phyloP scores from a whole-genome alignment of 1,140 invertebrate genomes.

The Ladona fulva region DNA sequence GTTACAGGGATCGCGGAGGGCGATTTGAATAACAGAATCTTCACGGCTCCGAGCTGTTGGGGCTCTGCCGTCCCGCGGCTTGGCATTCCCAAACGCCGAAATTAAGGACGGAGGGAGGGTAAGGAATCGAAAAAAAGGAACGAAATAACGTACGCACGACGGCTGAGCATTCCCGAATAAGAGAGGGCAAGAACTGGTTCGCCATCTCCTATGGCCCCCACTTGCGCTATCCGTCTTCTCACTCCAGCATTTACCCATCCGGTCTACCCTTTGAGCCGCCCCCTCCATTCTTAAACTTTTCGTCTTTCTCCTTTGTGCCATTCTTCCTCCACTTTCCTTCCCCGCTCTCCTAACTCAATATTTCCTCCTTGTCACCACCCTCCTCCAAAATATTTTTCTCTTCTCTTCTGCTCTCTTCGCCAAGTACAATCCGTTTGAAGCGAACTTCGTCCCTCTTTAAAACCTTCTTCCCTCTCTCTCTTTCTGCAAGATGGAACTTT shows the following conservation, averaged over 20 bases:
- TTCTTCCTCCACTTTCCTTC: not conserved
- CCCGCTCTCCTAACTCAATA: not conserved
- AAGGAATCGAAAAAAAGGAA: not conserved
- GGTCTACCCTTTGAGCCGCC: not conserved
- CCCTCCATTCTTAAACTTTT: not conserved
- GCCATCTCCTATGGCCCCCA: not conserved
- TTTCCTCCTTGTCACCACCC: not conserved
- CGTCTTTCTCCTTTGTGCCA: not conserved
- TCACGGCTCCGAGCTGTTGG: not conserved
- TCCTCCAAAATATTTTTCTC: not conserved
- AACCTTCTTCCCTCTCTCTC: too few species aligned
- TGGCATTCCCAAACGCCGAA: not conserved
- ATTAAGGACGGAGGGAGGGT: not conserved
- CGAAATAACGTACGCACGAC: not conserved
- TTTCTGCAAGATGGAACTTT: too few species aligned
- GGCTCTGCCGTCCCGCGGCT: not conserved
- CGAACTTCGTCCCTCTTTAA: too few species aligned
- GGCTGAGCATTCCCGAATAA: not conserved
- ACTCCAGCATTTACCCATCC: not conserved
- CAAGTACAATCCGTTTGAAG: too few species aligned
- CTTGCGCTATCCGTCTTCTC: not conserved
- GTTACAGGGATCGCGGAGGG: not conserved
- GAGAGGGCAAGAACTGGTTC: conserved; percentile 1
- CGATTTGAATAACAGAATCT: conserved; percentile 10
- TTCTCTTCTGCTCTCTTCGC: not conserved